Conservation (phyloP, 64 coral and sea anemone genomes). For the Stichodactyla mertensii region DNA sequence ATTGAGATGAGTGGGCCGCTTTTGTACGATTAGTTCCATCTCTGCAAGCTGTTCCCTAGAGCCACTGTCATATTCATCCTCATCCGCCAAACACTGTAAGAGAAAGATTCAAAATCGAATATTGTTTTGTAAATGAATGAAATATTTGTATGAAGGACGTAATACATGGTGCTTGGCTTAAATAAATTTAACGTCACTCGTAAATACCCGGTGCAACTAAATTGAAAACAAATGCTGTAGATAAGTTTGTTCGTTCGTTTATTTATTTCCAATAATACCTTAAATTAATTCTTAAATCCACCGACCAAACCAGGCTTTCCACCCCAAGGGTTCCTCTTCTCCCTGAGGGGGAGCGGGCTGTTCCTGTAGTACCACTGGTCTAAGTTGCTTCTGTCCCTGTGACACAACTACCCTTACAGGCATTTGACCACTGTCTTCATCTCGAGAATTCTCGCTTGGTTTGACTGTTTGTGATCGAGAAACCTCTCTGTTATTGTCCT, state of each 20-base stretch:
- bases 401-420: conserved; percentile 40
- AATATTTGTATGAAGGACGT: too few species aligned
- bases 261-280: not conserved
- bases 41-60: not conserved
- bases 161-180: too few species aligned
- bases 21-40: not conserved
- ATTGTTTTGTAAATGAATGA: not conserved
- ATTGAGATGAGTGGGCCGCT: not conserved
- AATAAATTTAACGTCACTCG: too few species aligned
- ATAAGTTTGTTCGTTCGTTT: too few species aligned
- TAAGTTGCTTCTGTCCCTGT: conserved; percentile 46
- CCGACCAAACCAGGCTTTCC: conserved; percentile 40
- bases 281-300: not conserved
- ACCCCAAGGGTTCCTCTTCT: conserved; percentile 13
- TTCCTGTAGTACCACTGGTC: conserved; percentile 15
- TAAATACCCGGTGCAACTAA: too few species aligned
- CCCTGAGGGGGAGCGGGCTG: not conserved
- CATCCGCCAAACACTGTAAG: not conserved
- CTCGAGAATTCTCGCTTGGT: conserved; percentile 6
- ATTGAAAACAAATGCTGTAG: too few species aligned
- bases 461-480: conserved; percentile 5
- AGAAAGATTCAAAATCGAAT: not conserved
- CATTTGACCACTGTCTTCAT: conserved; percentile 6
- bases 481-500: conserved; percentile 13
- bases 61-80: not conserved